Evolutionary conservation across 2,113 vertebrate species (phyloP).

Genomic region (Fregetta grallaria): DNA sequence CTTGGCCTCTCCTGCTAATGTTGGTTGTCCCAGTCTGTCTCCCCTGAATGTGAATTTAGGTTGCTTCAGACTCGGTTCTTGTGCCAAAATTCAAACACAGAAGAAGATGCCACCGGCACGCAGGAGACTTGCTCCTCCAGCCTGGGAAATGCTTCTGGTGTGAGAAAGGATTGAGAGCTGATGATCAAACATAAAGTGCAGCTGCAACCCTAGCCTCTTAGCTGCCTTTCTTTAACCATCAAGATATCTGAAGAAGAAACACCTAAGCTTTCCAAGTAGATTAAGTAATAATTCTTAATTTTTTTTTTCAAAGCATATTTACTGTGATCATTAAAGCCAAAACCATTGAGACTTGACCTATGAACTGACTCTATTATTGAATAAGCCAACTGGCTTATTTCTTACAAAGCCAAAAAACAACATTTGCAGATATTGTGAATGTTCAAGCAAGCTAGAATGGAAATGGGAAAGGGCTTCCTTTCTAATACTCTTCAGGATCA

Average conservation of each 20-base stretch:
- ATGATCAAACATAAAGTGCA: background rate
- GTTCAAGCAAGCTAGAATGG: background rate
- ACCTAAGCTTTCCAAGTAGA: background rate
- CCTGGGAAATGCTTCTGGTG: background rate
- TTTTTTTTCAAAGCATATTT: background rate
- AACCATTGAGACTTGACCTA: background rate
- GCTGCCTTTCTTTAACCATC: background rate
- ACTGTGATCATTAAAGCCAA: background rate
- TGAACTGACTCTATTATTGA: background rate
- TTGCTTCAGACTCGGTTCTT: background rate
- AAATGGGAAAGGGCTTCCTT: background rate
- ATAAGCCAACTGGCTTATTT: background rate
- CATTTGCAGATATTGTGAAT: background rate
- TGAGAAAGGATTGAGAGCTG: background rate
- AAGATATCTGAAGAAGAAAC: background rate
- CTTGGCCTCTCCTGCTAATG: background rate
- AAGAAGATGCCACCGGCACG: fast-evolving
- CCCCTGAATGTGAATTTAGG: background rate
- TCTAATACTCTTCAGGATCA: background rate
- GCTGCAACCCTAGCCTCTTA: background rate
- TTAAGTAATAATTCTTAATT: background rate
- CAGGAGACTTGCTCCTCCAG: background rate
- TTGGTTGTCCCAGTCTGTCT: background rate
- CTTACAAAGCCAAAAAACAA: background rate
- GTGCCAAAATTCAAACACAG: background rate